Conservation (phyloP, 2,797 vertebrate genomes). For the Phalanger gymnotis region DNA sequence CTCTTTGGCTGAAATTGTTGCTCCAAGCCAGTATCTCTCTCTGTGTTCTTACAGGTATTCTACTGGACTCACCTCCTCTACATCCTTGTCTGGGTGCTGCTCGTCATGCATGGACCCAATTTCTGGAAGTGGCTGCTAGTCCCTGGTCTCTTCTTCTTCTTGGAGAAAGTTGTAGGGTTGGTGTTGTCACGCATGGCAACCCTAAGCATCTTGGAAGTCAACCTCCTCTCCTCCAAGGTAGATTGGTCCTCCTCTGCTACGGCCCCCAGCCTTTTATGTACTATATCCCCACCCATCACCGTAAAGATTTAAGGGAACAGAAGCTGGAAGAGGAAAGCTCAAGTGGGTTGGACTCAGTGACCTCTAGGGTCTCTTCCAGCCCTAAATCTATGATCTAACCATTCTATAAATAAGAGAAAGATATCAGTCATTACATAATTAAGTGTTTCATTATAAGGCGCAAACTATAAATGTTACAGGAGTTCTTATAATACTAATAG, state of each 20-base stretch:
- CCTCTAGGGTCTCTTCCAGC: neutral
- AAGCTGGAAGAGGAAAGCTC: neutral
- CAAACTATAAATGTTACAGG: neutral
- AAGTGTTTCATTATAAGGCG: neutral
- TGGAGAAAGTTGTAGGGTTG: conserved; percentile 90
- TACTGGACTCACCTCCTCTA: conserved; percentile 95
- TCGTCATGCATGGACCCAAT: conserved; percentile 91
- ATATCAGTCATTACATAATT: neutral
- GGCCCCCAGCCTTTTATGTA: neutral
- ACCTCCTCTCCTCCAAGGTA: conserved; percentile 93
- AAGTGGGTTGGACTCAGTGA: neutral
- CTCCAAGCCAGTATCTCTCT: neutral
- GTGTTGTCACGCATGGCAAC: conserved; percentile 85
- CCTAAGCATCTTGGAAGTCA: conserved; percentile 90
- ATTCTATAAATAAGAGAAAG: neutral
- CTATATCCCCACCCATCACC: neutral
- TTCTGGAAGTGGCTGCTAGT: conserved; percentile 96
- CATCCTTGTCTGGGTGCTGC: conserved; percentile 88
- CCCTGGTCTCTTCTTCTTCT: conserved; percentile 88
- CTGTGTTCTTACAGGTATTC: conserved; percentile 86
- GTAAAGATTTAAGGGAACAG: neutral
- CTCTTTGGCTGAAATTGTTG: neutral
- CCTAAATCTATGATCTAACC: neutral
- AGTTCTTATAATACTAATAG: neutral
- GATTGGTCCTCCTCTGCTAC: neutral